Percentiles rank a stretch among this genome's conserved stretches.
Evolutionary conservation across 2,888 invertebrate genomes (phyloP).

Genomic region (Hydropsyche betteni): DNA sequence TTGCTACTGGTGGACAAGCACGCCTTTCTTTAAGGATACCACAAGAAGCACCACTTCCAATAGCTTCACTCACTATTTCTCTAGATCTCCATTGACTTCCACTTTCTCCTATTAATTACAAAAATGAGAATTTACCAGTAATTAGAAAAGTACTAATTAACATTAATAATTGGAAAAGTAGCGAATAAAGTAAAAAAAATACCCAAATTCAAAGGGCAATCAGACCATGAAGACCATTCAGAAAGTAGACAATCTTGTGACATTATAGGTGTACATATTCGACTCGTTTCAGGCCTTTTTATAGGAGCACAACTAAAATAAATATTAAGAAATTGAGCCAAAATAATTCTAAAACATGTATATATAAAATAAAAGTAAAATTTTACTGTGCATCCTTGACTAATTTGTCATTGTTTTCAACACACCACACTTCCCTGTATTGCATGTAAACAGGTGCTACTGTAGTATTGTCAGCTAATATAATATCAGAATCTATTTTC

Average conservation of each 20-base stretch:
- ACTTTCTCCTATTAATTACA: conserved; percentile 25
- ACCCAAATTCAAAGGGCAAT: conserved; percentile 67
- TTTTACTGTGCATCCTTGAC: conserved; percentile 66
- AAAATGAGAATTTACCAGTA: background rate
- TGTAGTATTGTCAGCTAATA: conserved; percentile 12
- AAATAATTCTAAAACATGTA: background rate
- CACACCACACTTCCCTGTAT: conserved; percentile 66
- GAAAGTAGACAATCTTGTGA: conserved; percentile 71
- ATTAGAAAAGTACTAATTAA: background rate
- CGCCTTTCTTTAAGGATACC: conserved; percentile 65
- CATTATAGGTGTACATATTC: conserved; percentile 67
- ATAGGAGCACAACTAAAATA: conserved; percentile 63
- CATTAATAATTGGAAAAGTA: no score
- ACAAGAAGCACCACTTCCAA: conserved; percentile 53
- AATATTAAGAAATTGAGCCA: background rate
- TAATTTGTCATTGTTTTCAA: conserved; percentile 67
- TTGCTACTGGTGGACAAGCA: conserved; percentile 61
- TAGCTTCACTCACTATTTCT: conserved; percentile 50
- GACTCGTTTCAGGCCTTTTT: conserved; percentile 63
- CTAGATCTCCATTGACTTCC: conserved; percentile 53
- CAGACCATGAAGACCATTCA: conserved; percentile 72
- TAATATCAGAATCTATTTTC: conserved; percentile 25
- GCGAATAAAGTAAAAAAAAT: no score
- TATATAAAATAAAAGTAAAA: background rate
- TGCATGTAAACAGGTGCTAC: conserved; percentile 54